Percentiles rank a stretch among this genome's conserved stretches.
Conservation (phyloP, 2,888 invertebrate species). For the Stenichneumon culpator region DNA sequence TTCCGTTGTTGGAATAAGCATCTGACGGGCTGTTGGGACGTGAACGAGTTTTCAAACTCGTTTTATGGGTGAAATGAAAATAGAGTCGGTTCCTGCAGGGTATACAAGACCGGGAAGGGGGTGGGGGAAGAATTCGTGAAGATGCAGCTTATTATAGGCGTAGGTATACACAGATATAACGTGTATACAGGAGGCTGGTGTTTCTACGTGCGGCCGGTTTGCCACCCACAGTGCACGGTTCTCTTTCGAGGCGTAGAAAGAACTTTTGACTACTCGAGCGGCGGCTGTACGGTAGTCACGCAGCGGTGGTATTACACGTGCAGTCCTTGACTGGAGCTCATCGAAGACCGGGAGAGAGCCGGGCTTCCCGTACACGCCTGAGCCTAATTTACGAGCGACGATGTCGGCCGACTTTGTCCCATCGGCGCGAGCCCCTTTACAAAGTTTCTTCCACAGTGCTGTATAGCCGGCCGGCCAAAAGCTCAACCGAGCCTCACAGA, state of each 20-base stretch:
- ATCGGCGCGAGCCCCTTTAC: constrained; percentile 21
- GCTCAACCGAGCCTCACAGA: neutral
- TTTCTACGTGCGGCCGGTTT: constrained; percentile 7
- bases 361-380: constrained; percentile 24
- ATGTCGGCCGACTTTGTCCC: constrained; percentile 39
- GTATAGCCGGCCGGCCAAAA: neutral
- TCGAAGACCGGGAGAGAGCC: constrained; percentile 1
- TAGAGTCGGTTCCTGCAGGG: constrained; percentile 5
- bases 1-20: constrained; percentile 38
- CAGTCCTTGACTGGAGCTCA: neutral
- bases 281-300: constrained; percentile 1
- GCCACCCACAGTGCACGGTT: constrained; percentile 47
- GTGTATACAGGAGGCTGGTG: constrained; percentile 18
- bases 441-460: constrained; percentile 26
- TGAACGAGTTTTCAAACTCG: constrained; percentile 26
- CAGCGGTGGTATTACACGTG: constrained; percentile 7
- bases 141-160: constrained; percentile 35
- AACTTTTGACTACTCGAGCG: constrained; percentile 4
- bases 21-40: neutral
- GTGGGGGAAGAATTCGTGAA: neutral
- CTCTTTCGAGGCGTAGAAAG: constrained; percentile 47
- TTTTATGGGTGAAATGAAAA: constrained; percentile 37
- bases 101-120: neutral
- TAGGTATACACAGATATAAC: constrained; percentile 31
- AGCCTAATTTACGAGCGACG: constrained; percentile 53